phyloP scores from a whole-genome alignment of 2,888 invertebrate genomes.

The Eubasilissa splendida region DNA sequence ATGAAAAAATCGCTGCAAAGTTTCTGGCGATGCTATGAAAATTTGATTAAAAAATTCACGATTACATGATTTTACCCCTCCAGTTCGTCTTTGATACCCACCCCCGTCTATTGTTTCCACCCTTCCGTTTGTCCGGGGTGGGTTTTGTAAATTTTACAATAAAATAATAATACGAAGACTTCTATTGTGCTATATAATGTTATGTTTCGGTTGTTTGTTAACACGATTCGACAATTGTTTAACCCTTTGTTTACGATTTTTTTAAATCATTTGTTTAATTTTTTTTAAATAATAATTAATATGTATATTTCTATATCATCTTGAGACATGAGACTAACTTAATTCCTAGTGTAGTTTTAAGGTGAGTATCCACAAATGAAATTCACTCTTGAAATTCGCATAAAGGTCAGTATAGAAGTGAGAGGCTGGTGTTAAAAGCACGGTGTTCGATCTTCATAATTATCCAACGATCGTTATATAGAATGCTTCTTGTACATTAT shows the following conservation, averaged over 20 bases:
- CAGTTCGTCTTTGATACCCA: slow-evolving; percentile 42
- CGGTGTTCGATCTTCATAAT: too few relatives aligned
- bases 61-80: slow-evolving; percentile 61
- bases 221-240: slow-evolving; percentile 26
- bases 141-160: slow-evolving; percentile 34
- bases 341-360: too few relatives aligned
- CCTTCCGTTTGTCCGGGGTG: slow-evolving; percentile 31
- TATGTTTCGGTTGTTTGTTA: slow-evolving; percentile 13
- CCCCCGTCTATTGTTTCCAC: slow-evolving; percentile 44
- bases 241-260: neutral
- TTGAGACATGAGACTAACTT: too few relatives aligned
- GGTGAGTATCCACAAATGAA: too few relatives aligned
- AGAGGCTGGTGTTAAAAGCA: too few relatives aligned
- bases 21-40: slow-evolving; percentile 67
- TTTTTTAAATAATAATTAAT: too few relatives aligned
- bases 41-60: slow-evolving; percentile 76
- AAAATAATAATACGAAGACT: slow-evolving; percentile 31
- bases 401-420: too few relatives aligned
- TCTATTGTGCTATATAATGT: slow-evolving; percentile 21
- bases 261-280: neutral
- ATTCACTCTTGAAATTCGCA: too few relatives aligned
- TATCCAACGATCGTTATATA: too few relatives aligned
- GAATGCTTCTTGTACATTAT: too few relatives aligned
- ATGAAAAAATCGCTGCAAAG: slow-evolving; percentile 57
- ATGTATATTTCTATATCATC: too few relatives aligned